These are phyloP conservation scores for Myrmophylax atrothorax DNA, from an alignment of 2,113 vertebrate genomes.

Conservation along the genomic window DNA sequence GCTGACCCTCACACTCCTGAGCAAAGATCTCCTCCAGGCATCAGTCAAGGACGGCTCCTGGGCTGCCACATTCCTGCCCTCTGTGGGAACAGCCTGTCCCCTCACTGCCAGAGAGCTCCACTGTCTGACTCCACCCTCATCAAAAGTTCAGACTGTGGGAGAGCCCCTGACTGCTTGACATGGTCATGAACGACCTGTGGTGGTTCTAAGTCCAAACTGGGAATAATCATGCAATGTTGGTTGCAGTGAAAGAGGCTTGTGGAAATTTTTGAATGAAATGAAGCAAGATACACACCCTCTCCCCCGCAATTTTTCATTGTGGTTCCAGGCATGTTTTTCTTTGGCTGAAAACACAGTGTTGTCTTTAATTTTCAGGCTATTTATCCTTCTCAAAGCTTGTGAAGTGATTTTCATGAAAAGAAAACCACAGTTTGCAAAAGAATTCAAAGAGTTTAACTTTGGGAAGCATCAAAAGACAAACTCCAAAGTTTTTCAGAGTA, in stretches of 20 bases:
- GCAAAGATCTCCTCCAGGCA: not conserved
- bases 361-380: constrained; percentile 33
- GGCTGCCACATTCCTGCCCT: not conserved
- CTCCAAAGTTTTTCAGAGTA: not conserved
- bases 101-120: not conserved
- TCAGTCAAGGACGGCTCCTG: not conserved
- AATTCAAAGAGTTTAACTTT: not conserved
- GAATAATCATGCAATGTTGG: not conserved
- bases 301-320: not conserved
- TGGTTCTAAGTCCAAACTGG: not conserved
- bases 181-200: not conserved
- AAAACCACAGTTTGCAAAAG: not conserved
- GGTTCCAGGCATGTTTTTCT: not conserved
- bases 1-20: not conserved
- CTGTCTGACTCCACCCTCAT: not conserved
- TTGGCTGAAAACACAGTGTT: not conserved
- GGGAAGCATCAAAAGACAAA: not conserved
- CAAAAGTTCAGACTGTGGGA: not conserved
- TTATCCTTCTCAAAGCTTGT: not conserved
- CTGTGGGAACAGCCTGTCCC: not conserved
- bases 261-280: not conserved
- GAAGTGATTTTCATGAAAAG: constrained; percentile 4
- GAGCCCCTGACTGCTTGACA: accelerated
- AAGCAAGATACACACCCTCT: not conserved
- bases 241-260: not conserved